Evolutionary conservation across 2,113 vertebrate species (phyloP), one percentile per base, ranked within the genome.

Genomic region (Rafetus swinhoei): DNA sequence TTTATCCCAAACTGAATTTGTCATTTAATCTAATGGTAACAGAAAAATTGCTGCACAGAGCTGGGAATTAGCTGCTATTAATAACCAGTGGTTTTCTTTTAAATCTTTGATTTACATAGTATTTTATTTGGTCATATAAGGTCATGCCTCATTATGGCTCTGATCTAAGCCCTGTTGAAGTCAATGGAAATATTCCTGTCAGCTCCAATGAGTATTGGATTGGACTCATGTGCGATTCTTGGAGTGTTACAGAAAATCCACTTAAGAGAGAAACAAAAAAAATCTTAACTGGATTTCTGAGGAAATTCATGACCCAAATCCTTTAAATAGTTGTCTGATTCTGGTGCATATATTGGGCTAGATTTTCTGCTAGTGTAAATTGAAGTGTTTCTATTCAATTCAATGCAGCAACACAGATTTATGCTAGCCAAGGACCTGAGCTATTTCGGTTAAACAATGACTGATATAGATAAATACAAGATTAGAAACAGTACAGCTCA

Each of bases 131-230:
- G 65, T 95, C 91, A 88, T 85, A 93, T 93, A 84, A 7, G 27
- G 90, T 94, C 93, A 90, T 94, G 87, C 87, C 69, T 97, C 94
- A 92, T 97, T 97, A 95, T 93, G 86, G 92, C 59, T 53, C 59
- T 95, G 91, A 91, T 96, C 84, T 91, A 32, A 96, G 95, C 90
- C 95, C 92, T 96, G 79, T 81, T 93, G 93, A 92, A 96, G 93
- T 95, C 96, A 96, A 92, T 91, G 88, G 93, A 93, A 95, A 96
- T 95, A 96, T 91, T 96, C 91, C 92, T 94, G 74, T 72, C 84
- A 79, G 81, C 93, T 94, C 94, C 94, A 96, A 54, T 60, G 90
- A 96, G 85, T 90, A 79, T 94, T 97, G 10, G 19, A 96, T 88
- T 92, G 88, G 82, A 80, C 55, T 18, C 45, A 52, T n/a, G 93